Conservation (phyloP, 2,113 vertebrate species). For the Sinocyclocheilus maitianheensis region DNA sequence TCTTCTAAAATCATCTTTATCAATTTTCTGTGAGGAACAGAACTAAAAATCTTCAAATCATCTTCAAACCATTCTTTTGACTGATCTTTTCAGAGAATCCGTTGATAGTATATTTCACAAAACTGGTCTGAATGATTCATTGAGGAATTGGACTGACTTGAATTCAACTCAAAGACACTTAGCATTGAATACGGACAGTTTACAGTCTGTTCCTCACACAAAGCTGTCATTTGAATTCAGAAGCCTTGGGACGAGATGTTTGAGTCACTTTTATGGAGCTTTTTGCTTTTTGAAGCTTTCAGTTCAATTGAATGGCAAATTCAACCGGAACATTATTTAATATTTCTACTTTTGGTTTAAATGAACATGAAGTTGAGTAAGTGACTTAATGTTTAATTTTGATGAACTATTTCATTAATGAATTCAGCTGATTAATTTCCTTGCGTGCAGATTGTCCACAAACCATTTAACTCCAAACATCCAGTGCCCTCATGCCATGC, state of each 20-base stretch:
- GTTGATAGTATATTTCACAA: background rate
- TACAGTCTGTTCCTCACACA: background rate
- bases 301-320: background rate
- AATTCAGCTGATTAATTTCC: background rate
- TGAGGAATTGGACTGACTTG: background rate
- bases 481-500: background rate
- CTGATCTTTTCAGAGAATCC: background rate
- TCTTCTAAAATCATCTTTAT: background rate
- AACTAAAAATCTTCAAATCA: background rate
- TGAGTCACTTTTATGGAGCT: background rate
- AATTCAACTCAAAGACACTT: background rate
- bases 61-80: background rate
- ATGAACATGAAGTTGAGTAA: background rate
- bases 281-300: background rate
- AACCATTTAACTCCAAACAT: constrained; percentile 10
- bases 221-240: background rate
- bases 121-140: background rate
- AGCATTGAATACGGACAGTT: background rate
- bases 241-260: background rate
- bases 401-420: no score
- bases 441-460: background rate
- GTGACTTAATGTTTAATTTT: background rate
- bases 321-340: background rate
- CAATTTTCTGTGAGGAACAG: background rate
- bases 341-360: background rate